Evolutionary conservation across 2,888 invertebrate genomes (phyloP).

Genomic region (Deroplatys truncata): DNA sequence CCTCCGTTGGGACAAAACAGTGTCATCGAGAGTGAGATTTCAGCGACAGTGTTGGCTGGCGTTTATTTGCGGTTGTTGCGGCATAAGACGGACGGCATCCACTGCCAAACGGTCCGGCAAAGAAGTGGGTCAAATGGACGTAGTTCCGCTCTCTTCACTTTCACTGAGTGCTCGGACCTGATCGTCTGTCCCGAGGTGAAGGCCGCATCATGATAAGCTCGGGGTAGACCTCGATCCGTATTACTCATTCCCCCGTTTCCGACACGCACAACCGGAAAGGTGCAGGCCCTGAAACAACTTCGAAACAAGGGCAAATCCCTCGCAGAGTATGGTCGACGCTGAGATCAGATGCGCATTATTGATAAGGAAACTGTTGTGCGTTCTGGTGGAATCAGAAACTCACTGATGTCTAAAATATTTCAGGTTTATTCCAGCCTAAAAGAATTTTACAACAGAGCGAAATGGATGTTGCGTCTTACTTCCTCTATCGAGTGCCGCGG

Average conservation of each 20-base stretch:
- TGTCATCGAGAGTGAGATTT: background rate
- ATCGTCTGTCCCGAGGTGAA: background rate
- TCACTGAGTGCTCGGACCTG: background rate
- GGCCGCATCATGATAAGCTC: too few relatives aligned
- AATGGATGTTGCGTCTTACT: too few relatives aligned
- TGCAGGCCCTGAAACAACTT: background rate
- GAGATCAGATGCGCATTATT: too few relatives aligned
- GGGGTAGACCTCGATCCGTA: background rate
- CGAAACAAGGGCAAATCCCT: background rate
- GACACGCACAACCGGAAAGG: background rate
- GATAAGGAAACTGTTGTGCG: too few relatives aligned
- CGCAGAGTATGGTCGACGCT: too few relatives aligned
- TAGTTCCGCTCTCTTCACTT: background rate
- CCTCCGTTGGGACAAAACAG: background rate
- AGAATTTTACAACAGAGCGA: too few relatives aligned
- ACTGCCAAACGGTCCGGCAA: background rate
- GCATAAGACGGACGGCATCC: background rate
- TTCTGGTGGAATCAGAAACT: too few relatives aligned
- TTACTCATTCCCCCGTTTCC: background rate
- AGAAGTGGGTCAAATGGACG: background rate
- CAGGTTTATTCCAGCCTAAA: too few relatives aligned
- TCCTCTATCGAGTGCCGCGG: too few relatives aligned
- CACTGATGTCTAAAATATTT: too few relatives aligned
- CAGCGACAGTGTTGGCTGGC: too few relatives aligned
- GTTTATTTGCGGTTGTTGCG: background rate